Percentiles rank a stretch among this genome's conserved stretches.
Conservation (phyloP, 2,888 invertebrate genomes). For the Tipula confusa region DNA sequence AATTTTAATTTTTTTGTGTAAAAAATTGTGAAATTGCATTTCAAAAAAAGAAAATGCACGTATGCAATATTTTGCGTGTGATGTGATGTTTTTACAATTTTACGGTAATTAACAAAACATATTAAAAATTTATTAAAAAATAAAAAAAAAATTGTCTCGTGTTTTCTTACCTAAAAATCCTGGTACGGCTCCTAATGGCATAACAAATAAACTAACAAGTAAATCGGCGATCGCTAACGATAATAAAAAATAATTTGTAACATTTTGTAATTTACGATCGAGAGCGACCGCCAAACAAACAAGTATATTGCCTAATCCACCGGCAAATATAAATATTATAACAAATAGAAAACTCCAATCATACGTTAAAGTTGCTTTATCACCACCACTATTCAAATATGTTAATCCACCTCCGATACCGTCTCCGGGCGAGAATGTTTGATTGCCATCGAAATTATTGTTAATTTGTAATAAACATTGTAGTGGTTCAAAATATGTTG, state of each 20-base stretch:
- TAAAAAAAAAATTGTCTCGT: not conserved
- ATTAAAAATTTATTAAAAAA: too few relatives aligned
- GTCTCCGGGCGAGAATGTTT: not conserved
- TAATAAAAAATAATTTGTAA: conserved; percentile 91
- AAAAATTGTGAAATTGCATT: not conserved
- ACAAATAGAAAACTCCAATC: conserved; percentile 84
- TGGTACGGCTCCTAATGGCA: conserved; percentile 92
- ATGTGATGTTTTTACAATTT: not conserved
- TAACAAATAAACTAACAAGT: conserved; percentile 87
- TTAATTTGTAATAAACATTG: conserved; percentile 29
- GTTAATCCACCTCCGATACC: not conserved
- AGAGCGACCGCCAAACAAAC: conserved; percentile 90
- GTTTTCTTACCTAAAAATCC: conserved; percentile 81
- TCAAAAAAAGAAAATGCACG: not conserved
- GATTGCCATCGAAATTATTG: not conserved
- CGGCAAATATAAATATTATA: conserved; percentile 79
- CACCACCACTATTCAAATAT: not conserved
- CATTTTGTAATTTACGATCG: conserved; percentile 86
- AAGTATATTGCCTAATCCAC: conserved; percentile 84
- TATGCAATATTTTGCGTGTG: not conserved
- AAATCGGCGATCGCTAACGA: conserved; percentile 92
- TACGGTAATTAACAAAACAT: not conserved
- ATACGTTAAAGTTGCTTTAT: conserved; percentile 45
- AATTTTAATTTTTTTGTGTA: not conserved
- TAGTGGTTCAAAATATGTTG: conserved; percentile 21